Conservation (phyloP, 1,140 invertebrate genomes). For the Dreissena polymorpha region DNA sequence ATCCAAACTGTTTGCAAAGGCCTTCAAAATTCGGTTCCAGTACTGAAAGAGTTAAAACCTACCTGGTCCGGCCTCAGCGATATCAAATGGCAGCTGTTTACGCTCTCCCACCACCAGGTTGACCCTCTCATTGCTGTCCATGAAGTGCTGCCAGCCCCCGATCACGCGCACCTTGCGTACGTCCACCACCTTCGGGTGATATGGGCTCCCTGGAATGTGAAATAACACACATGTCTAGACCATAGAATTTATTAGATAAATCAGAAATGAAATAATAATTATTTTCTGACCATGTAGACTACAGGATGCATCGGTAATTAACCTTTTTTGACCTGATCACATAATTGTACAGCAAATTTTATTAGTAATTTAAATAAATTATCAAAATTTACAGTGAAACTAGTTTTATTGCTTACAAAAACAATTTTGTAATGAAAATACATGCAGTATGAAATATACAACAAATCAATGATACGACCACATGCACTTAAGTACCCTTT, state of each 20-base stretch:
- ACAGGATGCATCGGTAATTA: no score
- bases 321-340: no score
- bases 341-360: no score
- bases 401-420: no score
- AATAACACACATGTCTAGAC: background rate
- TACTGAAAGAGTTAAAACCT: slow-evolving; percentile 37
- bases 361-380: background rate
- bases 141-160: slow-evolving; percentile 87
- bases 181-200: slow-evolving; percentile 87
- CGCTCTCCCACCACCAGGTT: slow-evolving; percentile 84
- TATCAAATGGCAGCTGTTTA: slow-evolving; percentile 84
- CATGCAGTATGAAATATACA: no score
- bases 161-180: slow-evolving; percentile 83
- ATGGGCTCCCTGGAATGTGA: slow-evolving; percentile 84
- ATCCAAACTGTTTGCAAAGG: no score
- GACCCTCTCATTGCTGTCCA: slow-evolving; percentile 87
- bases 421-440: no score
- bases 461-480: no score
- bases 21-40: no score
- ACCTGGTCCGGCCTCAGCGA: slow-evolving; percentile 85
- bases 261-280: background rate
- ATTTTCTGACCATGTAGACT: no score
- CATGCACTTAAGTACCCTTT: no score
- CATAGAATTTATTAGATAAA: background rate
- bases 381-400: background rate